These are phyloP conservation scores for Buteo buteo DNA, from an alignment of 2,113 vertebrate species.

Conservation along the genomic window DNA sequence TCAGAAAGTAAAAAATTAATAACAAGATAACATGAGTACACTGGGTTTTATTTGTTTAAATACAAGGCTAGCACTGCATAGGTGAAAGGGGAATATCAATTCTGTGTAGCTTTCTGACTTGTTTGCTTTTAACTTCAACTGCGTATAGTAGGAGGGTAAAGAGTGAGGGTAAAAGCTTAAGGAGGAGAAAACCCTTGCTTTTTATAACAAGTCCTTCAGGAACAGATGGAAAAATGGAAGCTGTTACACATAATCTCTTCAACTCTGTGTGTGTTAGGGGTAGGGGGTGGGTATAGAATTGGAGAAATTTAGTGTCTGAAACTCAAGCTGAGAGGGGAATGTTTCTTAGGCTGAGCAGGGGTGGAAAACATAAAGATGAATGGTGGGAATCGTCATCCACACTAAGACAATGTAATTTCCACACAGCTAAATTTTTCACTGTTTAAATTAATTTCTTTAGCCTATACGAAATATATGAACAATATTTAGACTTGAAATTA, in stretches of 20 bases:
- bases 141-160: not conserved
- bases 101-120: not conserved
- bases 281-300: not conserved
- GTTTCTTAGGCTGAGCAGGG: not conserved
- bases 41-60: not conserved
- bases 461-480: not conserved
- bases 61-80: not conserved
- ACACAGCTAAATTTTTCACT: not conserved
- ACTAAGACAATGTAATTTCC: not conserved
- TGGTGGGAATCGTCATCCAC: not conserved
- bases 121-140: not conserved
- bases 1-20: not conserved
- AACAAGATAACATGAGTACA: not conserved
- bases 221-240: slow-evolving; percentile 39
- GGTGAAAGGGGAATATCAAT: not conserved
- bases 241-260: slow-evolving; percentile 20
- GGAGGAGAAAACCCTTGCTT: not conserved
- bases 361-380: not conserved
- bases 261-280: not conserved
- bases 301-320: not conserved
- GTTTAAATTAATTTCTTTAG: not conserved
- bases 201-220: not conserved
- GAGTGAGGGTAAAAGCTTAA: not conserved
- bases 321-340: not conserved
- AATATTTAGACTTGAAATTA: not conserved